These are phyloP conservation scores for Microtus montanus DNA, from an alignment of 2,113 vertebrate genomes.

Conservation along the genomic window DNA sequence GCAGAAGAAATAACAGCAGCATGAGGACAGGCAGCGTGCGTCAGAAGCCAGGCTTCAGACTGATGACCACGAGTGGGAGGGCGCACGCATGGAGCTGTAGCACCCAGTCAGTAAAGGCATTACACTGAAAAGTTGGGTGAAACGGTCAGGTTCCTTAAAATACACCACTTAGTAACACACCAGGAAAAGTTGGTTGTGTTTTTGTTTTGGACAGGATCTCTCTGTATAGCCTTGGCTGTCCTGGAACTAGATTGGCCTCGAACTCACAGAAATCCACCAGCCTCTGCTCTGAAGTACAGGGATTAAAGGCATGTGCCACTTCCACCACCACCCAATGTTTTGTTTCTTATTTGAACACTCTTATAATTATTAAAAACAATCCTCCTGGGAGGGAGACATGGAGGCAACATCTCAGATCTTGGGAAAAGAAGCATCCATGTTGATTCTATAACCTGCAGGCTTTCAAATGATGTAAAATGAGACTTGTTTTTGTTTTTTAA, in stretches of 20 bases:
- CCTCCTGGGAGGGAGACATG: not conserved
- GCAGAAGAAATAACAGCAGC: not conserved
- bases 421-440: not conserved
- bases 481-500: not conserved
- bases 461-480: conserved; percentile 23
- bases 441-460: not conserved
- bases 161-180: not conserved
- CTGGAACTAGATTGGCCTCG: not conserved
- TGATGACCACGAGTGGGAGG: not conserved
- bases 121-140: not conserved
- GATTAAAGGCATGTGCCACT: not conserved
- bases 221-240: not conserved
- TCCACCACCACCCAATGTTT: not conserved
- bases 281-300: not conserved
- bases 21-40: not conserved
- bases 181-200: not conserved
- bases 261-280: not conserved
- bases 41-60: not conserved
- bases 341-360: not conserved
- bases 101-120: no score
- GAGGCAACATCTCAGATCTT: not conserved
- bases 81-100: not conserved
- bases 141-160: not conserved
- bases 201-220: not conserved
- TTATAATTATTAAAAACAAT: not conserved